Conservation (phyloP, 1,140 invertebrate species). For the Harlomillsia oculata region DNA sequence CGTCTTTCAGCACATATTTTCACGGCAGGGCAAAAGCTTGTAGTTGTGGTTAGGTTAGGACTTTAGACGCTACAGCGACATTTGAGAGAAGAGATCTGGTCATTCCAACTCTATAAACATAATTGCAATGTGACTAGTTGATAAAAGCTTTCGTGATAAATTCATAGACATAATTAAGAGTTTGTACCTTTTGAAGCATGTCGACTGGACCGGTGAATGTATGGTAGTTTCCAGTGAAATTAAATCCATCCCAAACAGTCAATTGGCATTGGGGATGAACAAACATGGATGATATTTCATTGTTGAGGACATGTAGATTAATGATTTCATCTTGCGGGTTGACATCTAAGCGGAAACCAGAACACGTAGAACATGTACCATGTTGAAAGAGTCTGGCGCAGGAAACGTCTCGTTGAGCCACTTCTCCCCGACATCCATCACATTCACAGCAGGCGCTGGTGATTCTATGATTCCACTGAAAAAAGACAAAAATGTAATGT, state of each 20-base stretch:
- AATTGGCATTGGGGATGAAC: constrained; percentile 11
- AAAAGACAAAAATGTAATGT: no score
- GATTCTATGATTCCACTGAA: constrained; percentile 11
- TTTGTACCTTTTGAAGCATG: neutral
- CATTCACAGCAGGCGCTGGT: constrained; percentile 17
- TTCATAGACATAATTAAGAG: no score
- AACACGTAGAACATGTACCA: constrained; percentile 13
- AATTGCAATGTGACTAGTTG: neutral
- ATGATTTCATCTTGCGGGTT: constrained; percentile 13
- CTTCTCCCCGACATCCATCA: constrained; percentile 15
- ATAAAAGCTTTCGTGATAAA: no score
- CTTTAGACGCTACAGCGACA: no score
- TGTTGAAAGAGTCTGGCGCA: constrained; percentile 21
- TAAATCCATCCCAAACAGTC: constrained; percentile 13
- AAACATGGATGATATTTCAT: constrained; percentile 16
- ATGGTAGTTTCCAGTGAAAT: neutral
- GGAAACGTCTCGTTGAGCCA: neutral
- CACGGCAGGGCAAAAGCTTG: no score
- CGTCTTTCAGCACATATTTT: no score
- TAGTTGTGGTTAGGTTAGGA: no score
- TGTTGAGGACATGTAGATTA: constrained; percentile 13
- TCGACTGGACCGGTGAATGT: neutral
- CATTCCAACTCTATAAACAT: constrained; percentile 16
- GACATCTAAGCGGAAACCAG: constrained; percentile 13
- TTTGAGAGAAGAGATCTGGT: constrained; percentile 12